phyloP scores from a whole-genome alignment of 1,140 invertebrate genomes.

The Brachystomella parvula region DNA sequence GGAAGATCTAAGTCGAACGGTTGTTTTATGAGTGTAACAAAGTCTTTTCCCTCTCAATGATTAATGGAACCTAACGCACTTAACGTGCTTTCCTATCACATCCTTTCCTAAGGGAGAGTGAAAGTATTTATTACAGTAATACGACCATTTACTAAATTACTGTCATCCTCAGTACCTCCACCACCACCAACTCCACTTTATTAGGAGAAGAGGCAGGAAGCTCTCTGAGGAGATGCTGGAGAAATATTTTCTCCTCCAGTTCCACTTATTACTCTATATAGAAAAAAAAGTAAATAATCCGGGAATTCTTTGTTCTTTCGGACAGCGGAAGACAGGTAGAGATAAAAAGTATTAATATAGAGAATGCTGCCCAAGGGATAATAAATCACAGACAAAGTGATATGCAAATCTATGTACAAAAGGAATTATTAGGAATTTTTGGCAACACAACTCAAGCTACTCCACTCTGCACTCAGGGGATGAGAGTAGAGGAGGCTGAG shows the following conservation, averaged over 20 bases:
- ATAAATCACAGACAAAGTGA: too few relatives aligned
- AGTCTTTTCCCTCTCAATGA: conserved; percentile 18
- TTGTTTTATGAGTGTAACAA: conserved; percentile 21
- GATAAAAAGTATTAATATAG: too few relatives aligned
- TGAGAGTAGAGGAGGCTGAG: too few relatives aligned
- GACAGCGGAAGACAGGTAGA: too few relatives aligned
- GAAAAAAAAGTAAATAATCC: conserved; percentile 6
- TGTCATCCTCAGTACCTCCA: neutral
- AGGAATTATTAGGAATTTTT: too few relatives aligned
- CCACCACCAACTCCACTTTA: neutral
- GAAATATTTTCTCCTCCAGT: neutral
- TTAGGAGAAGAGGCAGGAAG: neutral
- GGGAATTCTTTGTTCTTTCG: neutral
- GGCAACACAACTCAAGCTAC: too few relatives aligned
- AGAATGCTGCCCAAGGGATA: too few relatives aligned
- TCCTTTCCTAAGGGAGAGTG: neutral
- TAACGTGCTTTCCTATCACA: conserved; percentile 6
- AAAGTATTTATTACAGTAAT: conserved; percentile 9
- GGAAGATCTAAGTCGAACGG: conserved; percentile 1
- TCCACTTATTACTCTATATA: neutral
- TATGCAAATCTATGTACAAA: too few relatives aligned
- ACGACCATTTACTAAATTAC: conserved; percentile 9
- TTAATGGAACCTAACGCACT: conserved; percentile 20
- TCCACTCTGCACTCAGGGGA: too few relatives aligned
- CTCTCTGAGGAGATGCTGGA: neutral